These are phyloP conservation scores for Halcyon malimbica DNA, from an alignment of 2,113 vertebrate species.

Conservation along the genomic window DNA sequence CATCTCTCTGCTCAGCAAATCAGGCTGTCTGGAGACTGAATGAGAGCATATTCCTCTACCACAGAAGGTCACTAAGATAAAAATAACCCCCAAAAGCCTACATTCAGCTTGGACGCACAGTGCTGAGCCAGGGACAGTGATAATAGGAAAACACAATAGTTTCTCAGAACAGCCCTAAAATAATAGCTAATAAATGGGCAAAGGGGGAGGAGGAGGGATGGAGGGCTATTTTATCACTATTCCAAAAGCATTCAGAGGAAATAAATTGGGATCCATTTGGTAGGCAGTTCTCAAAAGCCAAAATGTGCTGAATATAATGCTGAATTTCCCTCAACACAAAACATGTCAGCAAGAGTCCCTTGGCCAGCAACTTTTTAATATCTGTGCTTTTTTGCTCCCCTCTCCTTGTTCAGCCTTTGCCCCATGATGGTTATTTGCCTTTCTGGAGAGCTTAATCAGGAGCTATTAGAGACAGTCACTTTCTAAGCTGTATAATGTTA, in stretches of 20 bases:
- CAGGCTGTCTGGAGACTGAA: neutral
- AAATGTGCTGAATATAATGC: conserved; percentile 17
- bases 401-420: neutral
- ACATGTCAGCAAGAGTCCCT: neutral
- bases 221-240: neutral
- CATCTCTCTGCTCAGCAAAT: neutral
- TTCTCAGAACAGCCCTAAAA: conserved; percentile 27
- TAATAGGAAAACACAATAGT: conserved; percentile 30
- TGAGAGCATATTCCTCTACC: neutral
- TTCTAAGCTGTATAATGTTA: conserved; percentile 5
- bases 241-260: conserved; percentile 7
- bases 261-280: neutral
- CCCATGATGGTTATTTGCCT: neutral
- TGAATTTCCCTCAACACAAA: conserved; percentile 4
- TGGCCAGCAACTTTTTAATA: neutral
- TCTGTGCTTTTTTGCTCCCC: neutral
- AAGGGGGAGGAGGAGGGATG: neutral
- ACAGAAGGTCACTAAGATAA: conserved; percentile 52
- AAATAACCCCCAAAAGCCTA: conserved; percentile 42
- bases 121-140: conserved; percentile 54
- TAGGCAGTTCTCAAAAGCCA: neutral
- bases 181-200: conserved; percentile 36
- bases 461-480: conserved; percentile 29
- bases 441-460: conserved; percentile 39
- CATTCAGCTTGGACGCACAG: conserved; percentile 26